Conservation (phyloP, 2,113 vertebrate species). For the Corythornis madagascariensis region DNA sequence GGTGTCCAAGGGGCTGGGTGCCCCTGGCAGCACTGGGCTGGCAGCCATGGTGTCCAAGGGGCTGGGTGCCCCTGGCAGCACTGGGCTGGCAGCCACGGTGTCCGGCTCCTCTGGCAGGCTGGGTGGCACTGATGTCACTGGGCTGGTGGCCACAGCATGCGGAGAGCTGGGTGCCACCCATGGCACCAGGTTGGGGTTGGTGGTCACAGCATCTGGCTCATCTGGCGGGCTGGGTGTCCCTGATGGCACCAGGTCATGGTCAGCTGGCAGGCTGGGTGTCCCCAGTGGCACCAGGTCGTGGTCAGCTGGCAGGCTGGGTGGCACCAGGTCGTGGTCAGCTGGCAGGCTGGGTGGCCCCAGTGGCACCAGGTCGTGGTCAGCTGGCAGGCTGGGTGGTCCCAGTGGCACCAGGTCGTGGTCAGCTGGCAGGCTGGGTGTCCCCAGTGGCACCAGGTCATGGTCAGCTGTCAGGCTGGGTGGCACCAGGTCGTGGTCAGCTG, state of each 20-base stretch:
- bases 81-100: not conserved
- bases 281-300: not conserved
- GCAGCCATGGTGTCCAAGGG: not conserved
- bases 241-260: no score
- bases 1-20: not conserved
- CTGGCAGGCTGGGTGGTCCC: no score
- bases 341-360: no score
- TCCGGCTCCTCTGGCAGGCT: not conserved
- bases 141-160: accelerated
- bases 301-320: no score
- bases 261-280: not conserved
- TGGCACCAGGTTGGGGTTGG: not conserved
- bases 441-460: not conserved
- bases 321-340: not conserved
- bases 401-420: no score
- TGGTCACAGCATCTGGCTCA: accelerated
- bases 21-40: not conserved
- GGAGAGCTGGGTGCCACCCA: accelerated
- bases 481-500: not conserved
- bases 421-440: no score
- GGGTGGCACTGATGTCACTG: not conserved
- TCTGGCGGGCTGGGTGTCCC: accelerated
- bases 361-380: no score
- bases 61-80: not conserved
- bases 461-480: no score